Evolutionary conservation across 2,113 vertebrate genomes (phyloP), one percentile per base, ranked within the genome.

Genomic region (Patagioenas fasciata): DNA sequence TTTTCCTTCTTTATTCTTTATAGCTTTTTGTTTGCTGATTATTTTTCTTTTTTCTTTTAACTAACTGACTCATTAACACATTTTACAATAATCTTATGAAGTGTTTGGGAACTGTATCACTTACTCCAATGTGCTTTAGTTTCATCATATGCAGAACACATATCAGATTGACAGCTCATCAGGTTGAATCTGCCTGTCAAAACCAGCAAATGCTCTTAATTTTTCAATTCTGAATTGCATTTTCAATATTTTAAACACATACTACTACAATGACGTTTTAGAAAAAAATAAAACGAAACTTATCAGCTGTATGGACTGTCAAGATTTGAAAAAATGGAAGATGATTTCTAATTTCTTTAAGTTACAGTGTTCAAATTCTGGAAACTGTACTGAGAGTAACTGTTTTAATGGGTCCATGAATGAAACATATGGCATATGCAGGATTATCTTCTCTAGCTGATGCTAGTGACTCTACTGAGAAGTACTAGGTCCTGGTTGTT

Each of bases 161-260:
- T 6, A 62, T 53, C 79, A 53, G 40, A 23, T 14, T 20, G 75
- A 61, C 73, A 42, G 21, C 24, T 80, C 34, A 62, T 77, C 44
- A 7, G 48, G 53, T 44, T 67, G 80, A 13, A 26, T 51, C 5
- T 67, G 13, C 60, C 74, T 92, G 51, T 93, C 86, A 84, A 93
- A 89, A 31, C 19, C 60, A 66, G 57, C 18, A 80, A 81, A 83
- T 74, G 48, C 16, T 62, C 48, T 84, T 47, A 1, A 28, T 48
- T 80, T 90, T 80, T 56, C 7, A 73, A 87, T 93, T 84, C 53
- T 81, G 36, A 67, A 72, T 40, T 75, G 5, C 4, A 47, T 89
- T 89, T 94, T 71, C 42, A 88, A 31, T 67, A 91, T 93, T 91
- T 97, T 95, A 93, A 89, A 89, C 50, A 89, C 87, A 81, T 69